A percentile compares a stretch with the other conserved stretches of the same genome.
Evolutionary conservation across 2,888 invertebrate genomes (phyloP).

Genomic region (Bombyx huttoni): DNA sequence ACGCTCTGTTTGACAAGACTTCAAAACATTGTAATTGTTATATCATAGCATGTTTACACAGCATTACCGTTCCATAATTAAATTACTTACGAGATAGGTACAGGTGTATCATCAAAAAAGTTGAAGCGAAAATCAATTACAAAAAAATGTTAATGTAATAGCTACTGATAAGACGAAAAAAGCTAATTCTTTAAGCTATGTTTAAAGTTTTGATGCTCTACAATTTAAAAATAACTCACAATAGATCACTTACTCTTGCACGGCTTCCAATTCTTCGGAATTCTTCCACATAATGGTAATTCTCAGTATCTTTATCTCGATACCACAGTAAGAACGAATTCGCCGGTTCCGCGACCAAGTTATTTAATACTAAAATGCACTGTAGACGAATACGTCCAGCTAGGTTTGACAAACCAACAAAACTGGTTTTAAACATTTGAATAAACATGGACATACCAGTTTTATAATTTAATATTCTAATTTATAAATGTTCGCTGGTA

Average conservation of each 20-base stretch:
- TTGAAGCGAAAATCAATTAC: too few species aligned
- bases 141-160: too few species aligned
- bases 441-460: slow-evolving; percentile 1
- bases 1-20: too few species aligned
- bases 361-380: slow-evolving; percentile 1
- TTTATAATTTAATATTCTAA: background rate
- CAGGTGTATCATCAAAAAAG: too few species aligned
- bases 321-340: slow-evolving; percentile 3
- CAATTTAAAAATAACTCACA: background rate
- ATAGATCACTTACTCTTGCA: slow-evolving; percentile 28
- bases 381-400: slow-evolving; percentile 2
- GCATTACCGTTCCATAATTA: too few species aligned
- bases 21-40: too few species aligned
- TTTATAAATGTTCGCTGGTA: background rate
- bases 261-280: slow-evolving; percentile 18
- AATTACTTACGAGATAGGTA: too few species aligned
- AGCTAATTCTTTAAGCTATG: too few species aligned
- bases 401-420: slow-evolving; percentile 2
- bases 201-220: too few species aligned
- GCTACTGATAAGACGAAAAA: too few species aligned
- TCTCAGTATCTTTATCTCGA: background rate
- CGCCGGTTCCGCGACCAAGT: background rate
- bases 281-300: slow-evolving; percentile 26
- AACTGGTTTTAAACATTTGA: slow-evolving; percentile 6
- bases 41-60: too few species aligned